Percentiles rank a stretch among this genome's conserved stretches.
Conservation (phyloP, 2,888 invertebrate species). For the Pseudococcus jackbeardsleyi region DNA sequence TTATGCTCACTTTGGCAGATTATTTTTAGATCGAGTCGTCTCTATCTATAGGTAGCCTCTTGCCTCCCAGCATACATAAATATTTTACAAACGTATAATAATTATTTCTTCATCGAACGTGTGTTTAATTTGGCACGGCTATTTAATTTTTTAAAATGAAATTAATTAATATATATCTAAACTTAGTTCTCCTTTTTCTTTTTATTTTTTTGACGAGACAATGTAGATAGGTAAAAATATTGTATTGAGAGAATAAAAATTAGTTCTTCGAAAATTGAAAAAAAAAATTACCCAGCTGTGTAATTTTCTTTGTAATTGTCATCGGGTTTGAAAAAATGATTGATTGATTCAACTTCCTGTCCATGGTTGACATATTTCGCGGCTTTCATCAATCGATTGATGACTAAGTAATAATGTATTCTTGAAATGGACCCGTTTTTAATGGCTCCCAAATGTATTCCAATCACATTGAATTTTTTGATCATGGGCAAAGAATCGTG, state of each 20-base stretch:
- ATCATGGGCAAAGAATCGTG: slow-evolving; percentile 15
- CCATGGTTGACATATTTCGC: not conserved
- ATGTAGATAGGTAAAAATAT: not conserved
- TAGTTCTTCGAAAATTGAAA: not conserved
- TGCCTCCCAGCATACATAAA: slow-evolving; percentile 20
- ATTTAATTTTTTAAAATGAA: slow-evolving; percentile 23
- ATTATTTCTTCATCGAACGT: slow-evolving; percentile 55
- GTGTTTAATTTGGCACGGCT: slow-evolving; percentile 48
- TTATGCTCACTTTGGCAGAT: slow-evolving; percentile 20
- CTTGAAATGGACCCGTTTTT: not conserved
- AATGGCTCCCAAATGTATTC: not conserved
- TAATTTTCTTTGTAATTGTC: not conserved
- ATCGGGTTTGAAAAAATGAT: not conserved
- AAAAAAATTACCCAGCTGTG: not conserved
- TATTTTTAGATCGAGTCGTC: slow-evolving; percentile 43
- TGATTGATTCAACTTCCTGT: too few species aligned
- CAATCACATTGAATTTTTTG: not conserved
- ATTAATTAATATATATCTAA: slow-evolving; percentile 52
- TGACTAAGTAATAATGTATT: not conserved
- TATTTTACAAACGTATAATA: slow-evolving; percentile 40
- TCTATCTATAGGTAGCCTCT: slow-evolving; percentile 33
- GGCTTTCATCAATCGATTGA: slow-evolving; percentile 16
- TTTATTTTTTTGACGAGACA: slow-evolving; percentile 6
- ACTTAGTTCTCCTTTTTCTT: not conserved
- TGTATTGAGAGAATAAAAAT: not conserved